A percentile compares a stretch with the other conserved stretches of the same genome.
Conservation (phyloP, 2,113 vertebrate species). For the Leiothrix lutea region DNA sequence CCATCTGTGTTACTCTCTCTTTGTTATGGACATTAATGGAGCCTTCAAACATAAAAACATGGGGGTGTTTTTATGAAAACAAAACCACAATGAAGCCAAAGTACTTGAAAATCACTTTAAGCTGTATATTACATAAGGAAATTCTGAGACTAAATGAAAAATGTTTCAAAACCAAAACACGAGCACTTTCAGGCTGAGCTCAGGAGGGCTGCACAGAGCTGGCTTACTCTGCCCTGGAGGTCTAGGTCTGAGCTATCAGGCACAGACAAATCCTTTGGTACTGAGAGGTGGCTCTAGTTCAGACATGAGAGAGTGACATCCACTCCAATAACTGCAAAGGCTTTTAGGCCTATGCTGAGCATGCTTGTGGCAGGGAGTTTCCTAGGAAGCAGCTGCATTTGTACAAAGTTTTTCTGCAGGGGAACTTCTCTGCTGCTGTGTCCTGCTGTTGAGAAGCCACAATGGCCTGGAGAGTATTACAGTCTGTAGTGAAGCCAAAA, state of each 20-base stretch:
- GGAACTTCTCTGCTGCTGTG: neutral
- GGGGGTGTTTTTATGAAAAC: neutral
- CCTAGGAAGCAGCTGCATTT: neutral
- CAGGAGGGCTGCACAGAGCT: neutral
- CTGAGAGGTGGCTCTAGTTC: neutral
- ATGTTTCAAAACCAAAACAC: neutral
- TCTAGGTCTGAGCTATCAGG: neutral
- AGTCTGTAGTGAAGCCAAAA: neutral
- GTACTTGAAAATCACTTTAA: conserved; percentile 32
- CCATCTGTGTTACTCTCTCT: conserved; percentile 64
- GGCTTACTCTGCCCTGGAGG: neutral
- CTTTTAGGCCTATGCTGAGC: neutral
- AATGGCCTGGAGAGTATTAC: neutral
- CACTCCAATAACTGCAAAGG: neutral
- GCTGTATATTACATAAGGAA: neutral
- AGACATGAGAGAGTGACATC: neutral
- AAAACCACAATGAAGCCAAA: neutral
- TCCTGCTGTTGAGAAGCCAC: neutral
- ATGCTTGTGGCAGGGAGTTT: neutral
- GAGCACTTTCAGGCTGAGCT: neutral
- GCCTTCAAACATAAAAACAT: conserved; percentile 39
- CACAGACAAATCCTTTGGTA: neutral
- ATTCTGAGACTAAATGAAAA: neutral
- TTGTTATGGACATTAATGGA: conserved; percentile 62
- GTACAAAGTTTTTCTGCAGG: neutral